Percentiles rank a stretch among this genome's conserved stretches.
These are phyloP conservation scores for Vanessa cardui DNA, from an alignment of 2,888 invertebrate genomes.

Conservation along the genomic window DNA sequence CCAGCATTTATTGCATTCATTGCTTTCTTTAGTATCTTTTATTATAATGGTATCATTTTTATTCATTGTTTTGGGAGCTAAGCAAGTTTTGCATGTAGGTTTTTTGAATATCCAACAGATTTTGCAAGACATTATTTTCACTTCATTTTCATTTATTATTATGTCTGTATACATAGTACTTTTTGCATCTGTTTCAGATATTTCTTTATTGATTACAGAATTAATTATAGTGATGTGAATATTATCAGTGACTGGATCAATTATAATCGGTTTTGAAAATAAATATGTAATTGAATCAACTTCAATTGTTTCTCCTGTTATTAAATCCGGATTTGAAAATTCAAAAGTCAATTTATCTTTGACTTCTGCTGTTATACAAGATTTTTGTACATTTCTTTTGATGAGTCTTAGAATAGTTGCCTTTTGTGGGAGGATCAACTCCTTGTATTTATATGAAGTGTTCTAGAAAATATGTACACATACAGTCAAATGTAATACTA, in stretches of 20 bases:
- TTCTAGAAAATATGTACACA: constrained; percentile 56
- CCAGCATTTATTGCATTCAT: constrained; percentile 55
- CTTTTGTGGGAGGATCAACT: constrained; percentile 52
- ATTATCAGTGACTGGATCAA: constrained; percentile 5
- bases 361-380: background rate
- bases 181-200: background rate
- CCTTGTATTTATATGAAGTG: constrained; percentile 62
- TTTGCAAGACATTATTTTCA: constrained; percentile 36
- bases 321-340: constrained; percentile 18
- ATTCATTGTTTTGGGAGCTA: constrained; percentile 2
- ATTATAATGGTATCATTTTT: background rate
- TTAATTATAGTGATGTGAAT: background rate
- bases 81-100: constrained; percentile 44
- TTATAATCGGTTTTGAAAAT: constrained; percentile 45
- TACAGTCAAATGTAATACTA: background rate
- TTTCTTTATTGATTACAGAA: background rate
- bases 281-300: constrained; percentile 41
- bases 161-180: background rate
- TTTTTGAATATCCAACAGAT: constrained; percentile 50
- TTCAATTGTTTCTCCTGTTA: constrained; percentile 3
- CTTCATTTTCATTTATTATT: background rate
- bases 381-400: constrained; percentile 9
- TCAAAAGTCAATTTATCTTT: constrained; percentile 7
- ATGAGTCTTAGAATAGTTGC: constrained; percentile 41
- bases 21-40: constrained; percentile 2